phyloP scores from a whole-genome alignment of 2,113 vertebrate species.

The Zingel zingel region DNA sequence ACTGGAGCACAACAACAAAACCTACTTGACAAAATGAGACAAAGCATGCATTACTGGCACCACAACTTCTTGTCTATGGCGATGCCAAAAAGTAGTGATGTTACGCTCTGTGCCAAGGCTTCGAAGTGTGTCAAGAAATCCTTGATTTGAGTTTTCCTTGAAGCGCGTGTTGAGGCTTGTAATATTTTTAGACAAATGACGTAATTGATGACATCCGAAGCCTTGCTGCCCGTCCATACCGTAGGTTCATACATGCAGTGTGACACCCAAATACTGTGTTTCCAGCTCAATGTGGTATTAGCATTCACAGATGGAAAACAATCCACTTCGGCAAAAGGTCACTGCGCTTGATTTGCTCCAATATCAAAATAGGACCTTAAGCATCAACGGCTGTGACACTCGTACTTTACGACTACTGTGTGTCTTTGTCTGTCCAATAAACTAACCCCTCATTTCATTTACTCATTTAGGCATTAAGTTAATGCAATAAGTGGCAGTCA shows the following conservation, averaged over 20 bases:
- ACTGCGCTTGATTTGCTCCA: constrained; percentile 34
- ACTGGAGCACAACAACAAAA: no score
- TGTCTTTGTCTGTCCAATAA: constrained; percentile 28
- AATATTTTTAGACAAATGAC: no score
- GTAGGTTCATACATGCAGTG: neutral
- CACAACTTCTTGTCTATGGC: no score
- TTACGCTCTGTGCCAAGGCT: no score
- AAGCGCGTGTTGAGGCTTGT: no score
- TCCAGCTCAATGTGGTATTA: neutral
- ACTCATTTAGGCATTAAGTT: constrained; percentile 38
- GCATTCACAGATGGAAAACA: constrained; percentile 34
- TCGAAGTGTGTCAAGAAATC: no score
- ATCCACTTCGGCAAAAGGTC: constrained; percentile 43
- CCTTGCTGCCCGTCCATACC: no score
- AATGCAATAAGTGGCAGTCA: constrained; percentile 38
- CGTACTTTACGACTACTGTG: constrained; percentile 20
- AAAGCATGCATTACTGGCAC: no score
- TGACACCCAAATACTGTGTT: neutral
- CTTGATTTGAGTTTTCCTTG: no score
- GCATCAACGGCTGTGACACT: constrained; percentile 45
- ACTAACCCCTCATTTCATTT: constrained; percentile 50
- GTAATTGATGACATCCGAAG: no score
- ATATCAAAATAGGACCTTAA: constrained; percentile 31
- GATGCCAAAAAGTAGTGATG: no score
- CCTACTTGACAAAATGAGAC: no score